A percentile compares a stretch with the other conserved stretches of the same genome.
phyloP scores from a whole-genome alignment of 2,113 vertebrate genomes.

The Chaetorhynchus papuensis region DNA sequence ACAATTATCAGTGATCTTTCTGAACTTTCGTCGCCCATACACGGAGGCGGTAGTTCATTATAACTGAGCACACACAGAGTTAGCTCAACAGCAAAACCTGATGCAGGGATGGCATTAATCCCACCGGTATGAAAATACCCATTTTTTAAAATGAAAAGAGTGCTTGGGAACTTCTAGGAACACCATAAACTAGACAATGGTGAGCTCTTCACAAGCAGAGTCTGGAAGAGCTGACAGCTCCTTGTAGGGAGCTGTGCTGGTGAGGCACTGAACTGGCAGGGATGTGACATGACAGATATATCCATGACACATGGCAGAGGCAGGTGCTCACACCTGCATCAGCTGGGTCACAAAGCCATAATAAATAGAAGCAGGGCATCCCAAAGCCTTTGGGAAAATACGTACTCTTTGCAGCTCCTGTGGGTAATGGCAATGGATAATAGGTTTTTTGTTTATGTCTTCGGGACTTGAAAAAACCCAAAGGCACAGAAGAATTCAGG shows the following conservation, averaged over 20 bases:
- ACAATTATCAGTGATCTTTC: not conserved
- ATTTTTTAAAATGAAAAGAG: not conserved
- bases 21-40: not conserved
- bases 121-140: not conserved
- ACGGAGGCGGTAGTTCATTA: not conserved
- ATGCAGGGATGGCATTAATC: not conserved
- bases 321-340: not conserved
- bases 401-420: not conserved
- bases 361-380: not conserved
- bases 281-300: not conserved
- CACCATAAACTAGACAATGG: not conserved
- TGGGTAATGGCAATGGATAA: not conserved
- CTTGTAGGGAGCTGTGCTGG: not conserved
- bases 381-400: not conserved
- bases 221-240: not conserved
- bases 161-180: not conserved
- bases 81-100: not conserved
- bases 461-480: not conserved
- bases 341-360: not conserved
- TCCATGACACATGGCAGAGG: rapidly evolving
- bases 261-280: not conserved
- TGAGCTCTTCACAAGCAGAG: not conserved
- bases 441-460: not conserved
- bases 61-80: not conserved
- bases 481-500: not conserved